phyloP scores from a whole-genome alignment of 2,888 invertebrate genomes.

The Lithophane socia region DNA sequence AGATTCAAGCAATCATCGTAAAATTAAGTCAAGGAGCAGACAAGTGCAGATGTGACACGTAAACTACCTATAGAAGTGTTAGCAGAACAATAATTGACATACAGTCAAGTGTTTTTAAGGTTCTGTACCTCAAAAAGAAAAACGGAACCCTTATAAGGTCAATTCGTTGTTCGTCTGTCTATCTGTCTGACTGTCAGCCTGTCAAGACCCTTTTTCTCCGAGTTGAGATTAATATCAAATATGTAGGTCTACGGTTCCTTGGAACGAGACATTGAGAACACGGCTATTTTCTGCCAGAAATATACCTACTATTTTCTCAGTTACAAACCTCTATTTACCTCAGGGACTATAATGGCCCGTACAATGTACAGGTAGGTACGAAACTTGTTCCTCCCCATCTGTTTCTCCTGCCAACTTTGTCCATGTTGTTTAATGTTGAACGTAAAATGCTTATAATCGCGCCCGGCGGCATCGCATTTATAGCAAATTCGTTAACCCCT shows the following conservation, averaged over 20 bases:
- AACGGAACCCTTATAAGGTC: background rate
- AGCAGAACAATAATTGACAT: background rate
- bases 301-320: background rate
- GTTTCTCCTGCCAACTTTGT: slow-evolving; percentile 20
- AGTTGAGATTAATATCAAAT: too few species aligned
- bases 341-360: background rate
- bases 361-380: slow-evolving; percentile 12
- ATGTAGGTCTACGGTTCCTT: too few species aligned
- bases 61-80: background rate
- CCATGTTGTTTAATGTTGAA: slow-evolving; percentile 69
- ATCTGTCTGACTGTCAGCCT: background rate
- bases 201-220: background rate
- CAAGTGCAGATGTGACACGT: slow-evolving; percentile 47
- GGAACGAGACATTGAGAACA: background rate
- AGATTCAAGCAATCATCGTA: slow-evolving; percentile 74
- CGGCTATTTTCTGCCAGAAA: background rate
- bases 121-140: background rate
- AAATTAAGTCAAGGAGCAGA: slow-evolving; percentile 68
- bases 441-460: slow-evolving; percentile 76
- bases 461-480: slow-evolving; percentile 62
- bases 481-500: slow-evolving; percentile 69
- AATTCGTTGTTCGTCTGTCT: background rate
- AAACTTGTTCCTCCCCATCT: slow-evolving; percentile 39
- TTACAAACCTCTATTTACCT: background rate
- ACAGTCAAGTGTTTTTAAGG: background rate